Evolutionary conservation across 1,140 invertebrate genomes (phyloP).

Genomic region (Bacillus rossius): DNA sequence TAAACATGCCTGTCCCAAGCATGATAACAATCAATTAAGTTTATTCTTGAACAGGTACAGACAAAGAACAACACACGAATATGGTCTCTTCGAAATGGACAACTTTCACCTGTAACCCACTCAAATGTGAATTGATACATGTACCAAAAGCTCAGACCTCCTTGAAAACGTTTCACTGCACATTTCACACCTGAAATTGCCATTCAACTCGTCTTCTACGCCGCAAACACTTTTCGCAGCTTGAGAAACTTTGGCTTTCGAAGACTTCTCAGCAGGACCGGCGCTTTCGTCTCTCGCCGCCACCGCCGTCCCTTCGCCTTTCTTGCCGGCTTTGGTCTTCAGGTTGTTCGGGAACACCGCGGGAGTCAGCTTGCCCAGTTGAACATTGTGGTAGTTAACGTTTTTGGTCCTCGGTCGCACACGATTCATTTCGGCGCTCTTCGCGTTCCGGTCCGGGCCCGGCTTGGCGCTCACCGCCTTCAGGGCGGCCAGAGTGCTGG

Average conservation of each 20-base stretch:
- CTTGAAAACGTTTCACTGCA: slow-evolving; percentile 67
- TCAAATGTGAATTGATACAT: slow-evolving; percentile 74
- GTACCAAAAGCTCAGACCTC: slow-evolving; percentile 62
- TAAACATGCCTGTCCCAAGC: too few relatives aligned
- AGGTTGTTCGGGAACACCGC: slow-evolving; percentile 40
- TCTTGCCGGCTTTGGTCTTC: slow-evolving; percentile 37
- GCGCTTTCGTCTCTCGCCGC: slow-evolving; percentile 30
- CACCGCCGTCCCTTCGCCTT: slow-evolving; percentile 32
- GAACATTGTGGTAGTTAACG: slow-evolving; percentile 53
- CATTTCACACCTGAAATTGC: slow-evolving; percentile 61
- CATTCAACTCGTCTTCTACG: slow-evolving; percentile 15
- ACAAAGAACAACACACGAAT: not conserved
- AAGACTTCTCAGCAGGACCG: slow-evolving; percentile 32
- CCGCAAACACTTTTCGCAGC: not conserved
- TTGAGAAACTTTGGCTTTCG: too few relatives aligned
- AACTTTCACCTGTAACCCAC: not conserved
- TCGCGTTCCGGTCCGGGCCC: slow-evolving; percentile 23
- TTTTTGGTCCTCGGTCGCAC: slow-evolving; percentile 56
- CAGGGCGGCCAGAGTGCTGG: slow-evolving; percentile 26
- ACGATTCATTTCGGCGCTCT: slow-evolving; percentile 43
- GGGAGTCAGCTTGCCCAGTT: slow-evolving; percentile 41
- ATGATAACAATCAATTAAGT: too few relatives aligned
- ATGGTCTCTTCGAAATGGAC: not conserved
- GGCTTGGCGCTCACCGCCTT: slow-evolving; percentile 13
- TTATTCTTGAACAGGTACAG: too few relatives aligned